A percentile compares a stretch with the other conserved stretches of the same genome.
phyloP scores from a whole-genome alignment of 2,113 vertebrate species.

The Sphyrna mokarran region DNA sequence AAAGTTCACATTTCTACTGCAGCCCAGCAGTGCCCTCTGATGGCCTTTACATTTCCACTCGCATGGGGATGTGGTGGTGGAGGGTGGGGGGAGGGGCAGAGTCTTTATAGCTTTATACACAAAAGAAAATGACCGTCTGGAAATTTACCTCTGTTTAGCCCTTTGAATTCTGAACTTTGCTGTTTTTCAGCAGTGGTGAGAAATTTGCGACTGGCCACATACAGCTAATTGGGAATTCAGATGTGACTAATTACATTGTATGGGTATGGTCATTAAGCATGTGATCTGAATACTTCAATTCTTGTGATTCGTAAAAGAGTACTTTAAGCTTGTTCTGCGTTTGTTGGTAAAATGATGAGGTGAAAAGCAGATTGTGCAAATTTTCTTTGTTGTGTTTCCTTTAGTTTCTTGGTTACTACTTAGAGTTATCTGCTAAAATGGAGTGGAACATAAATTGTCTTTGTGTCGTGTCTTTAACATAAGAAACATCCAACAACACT shows the following conservation, averaged over 20 bases:
- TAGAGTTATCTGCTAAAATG: neutral
- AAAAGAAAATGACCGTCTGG: neutral
- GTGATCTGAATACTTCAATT: neutral
- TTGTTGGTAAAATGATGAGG: too few relatives aligned
- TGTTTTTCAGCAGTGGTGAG: neutral
- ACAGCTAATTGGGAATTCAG: neutral
- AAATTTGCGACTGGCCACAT: neutral
- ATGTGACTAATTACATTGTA: neutral
- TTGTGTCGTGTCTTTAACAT: too few relatives aligned
- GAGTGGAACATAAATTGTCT: neutral
- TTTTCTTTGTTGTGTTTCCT: neutral
- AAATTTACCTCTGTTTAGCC: neutral
- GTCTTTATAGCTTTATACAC: neutral
- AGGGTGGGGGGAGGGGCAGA: neutral
- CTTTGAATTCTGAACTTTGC: neutral
- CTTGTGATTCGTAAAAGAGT: neutral
- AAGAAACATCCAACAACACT: too few relatives aligned
- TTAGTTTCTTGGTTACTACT: neutral
- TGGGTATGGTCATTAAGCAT: neutral
- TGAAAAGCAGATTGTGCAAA: neutral
- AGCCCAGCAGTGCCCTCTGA: neutral
- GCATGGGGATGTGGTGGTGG: too few relatives aligned
- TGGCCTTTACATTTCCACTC: neutral
- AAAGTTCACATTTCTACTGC: neutral
- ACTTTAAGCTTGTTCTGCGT: neutral